Evolutionary conservation across 2,888 invertebrate species (phyloP).

Genomic region (Argyresthia goedartella): DNA sequence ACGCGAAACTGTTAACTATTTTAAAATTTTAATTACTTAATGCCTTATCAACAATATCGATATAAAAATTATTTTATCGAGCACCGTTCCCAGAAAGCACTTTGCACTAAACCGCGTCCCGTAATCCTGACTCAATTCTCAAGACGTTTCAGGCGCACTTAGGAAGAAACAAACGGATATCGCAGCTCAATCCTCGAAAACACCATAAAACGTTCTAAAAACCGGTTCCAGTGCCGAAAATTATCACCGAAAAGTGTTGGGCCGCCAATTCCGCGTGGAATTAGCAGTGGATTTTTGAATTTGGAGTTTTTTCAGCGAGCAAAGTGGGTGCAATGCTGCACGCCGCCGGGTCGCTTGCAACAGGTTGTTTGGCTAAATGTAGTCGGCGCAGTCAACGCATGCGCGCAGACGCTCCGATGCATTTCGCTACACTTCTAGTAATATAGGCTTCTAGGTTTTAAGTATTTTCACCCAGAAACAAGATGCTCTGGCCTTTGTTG

Average conservation of each 20-base stretch:
- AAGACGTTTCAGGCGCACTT: slow-evolving; percentile 40
- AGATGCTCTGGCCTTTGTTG: no score
- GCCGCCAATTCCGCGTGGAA: no score
- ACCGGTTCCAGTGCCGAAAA: background rate
- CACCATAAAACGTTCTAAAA: no score
- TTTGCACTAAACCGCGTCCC: slow-evolving; percentile 28
- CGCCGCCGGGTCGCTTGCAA: slow-evolving; percentile 62
- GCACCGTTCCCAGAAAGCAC: slow-evolving; percentile 41
- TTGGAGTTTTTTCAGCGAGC: slow-evolving; percentile 22
- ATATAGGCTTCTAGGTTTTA: no score
- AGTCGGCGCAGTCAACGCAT: slow-evolving; percentile 38
- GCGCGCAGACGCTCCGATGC: slow-evolving; percentile 41
- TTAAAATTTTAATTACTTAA: slow-evolving; percentile 12
- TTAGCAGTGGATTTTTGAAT: slow-evolving; percentile 13
- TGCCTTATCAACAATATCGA: slow-evolving; percentile 14
- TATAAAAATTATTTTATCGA: slow-evolving; percentile 29
- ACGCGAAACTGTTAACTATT: background rate
- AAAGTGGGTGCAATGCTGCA: slow-evolving; percentile 61
- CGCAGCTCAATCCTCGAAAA: no score
- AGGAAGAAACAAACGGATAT: slow-evolving; percentile 25
- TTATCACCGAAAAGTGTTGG: background rate
- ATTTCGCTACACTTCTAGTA: slow-evolving; percentile 33
- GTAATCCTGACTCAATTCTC: slow-evolving; percentile 20
- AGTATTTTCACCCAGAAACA: no score
- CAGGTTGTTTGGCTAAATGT: slow-evolving; percentile 60